phyloP scores from a whole-genome alignment of 1,140 invertebrate species.

The Anastrepha ludens region DNA sequence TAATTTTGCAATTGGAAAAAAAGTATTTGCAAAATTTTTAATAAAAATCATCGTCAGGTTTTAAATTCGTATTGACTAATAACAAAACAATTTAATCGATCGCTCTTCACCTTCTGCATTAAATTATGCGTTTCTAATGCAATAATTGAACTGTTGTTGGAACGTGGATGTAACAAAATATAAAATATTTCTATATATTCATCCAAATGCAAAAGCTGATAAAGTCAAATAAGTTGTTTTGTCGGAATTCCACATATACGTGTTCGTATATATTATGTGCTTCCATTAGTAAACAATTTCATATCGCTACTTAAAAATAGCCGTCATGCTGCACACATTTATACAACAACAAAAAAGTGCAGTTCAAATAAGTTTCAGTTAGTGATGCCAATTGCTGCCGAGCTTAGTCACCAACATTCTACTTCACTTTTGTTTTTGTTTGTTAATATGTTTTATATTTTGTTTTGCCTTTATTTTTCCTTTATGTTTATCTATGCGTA shows the following conservation, averaged over 20 bases:
- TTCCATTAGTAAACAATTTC: conserved; percentile 12
- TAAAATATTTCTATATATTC: too few relatives aligned
- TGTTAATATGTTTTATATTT: background rate
- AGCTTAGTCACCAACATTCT: conserved; percentile 1
- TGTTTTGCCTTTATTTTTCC: background rate
- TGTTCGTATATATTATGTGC: background rate
- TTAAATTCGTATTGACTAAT: too few relatives aligned
- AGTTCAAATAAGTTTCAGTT: background rate
- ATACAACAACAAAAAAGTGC: too few relatives aligned
- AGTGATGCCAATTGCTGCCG: background rate
- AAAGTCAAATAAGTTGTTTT: too few relatives aligned
- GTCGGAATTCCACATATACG: background rate
- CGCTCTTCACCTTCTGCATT: too few relatives aligned
- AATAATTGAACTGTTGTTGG: too few relatives aligned
- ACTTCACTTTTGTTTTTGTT: background rate
- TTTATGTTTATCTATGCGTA: background rate
- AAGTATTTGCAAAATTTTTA: background rate
- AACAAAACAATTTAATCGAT: too few relatives aligned
- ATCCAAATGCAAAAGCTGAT: too few relatives aligned
- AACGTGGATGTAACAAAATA: too few relatives aligned
- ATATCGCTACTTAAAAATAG: conserved; percentile 19
- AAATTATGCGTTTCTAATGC: too few relatives aligned
- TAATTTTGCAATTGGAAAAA: background rate
- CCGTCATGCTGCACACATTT: background rate
- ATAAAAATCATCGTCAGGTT: too few relatives aligned